Evolutionary conservation across 2,888 invertebrate species (phyloP).

Genomic region (Microctonus brassicae): DNA sequence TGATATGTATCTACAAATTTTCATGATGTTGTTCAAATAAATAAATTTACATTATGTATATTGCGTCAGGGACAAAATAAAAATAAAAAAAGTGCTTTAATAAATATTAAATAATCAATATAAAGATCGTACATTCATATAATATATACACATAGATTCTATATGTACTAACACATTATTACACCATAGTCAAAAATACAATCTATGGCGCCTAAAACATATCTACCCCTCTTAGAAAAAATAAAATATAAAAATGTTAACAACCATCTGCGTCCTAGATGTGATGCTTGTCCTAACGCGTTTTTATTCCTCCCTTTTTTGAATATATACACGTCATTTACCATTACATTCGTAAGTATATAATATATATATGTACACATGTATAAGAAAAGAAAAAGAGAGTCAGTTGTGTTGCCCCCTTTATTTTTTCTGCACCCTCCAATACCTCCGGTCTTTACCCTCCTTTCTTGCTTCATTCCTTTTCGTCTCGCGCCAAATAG

Average conservation of each 20-base stretch:
- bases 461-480: conserved; percentile 52
- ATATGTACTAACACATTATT: too few species aligned
- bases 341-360: not conserved
- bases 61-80: not conserved
- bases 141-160: not conserved
- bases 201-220: not conserved
- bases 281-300: not conserved
- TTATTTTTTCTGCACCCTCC: conserved; percentile 11
- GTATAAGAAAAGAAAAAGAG: not conserved
- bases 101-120: not conserved
- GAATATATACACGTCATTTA: not conserved
- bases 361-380: not conserved
- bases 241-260: conserved; percentile 5
- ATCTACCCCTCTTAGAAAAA: not conserved
- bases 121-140: not conserved
- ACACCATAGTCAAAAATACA: not conserved
- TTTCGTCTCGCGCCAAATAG: conserved; percentile 37
- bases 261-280: not conserved
- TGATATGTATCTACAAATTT: not conserved
- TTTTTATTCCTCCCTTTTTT: not conserved
- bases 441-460: conserved; percentile 38
- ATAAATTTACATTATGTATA: not conserved
- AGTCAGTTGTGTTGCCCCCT: conserved; percentile 26
- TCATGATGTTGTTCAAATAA: not conserved
- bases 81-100: not conserved